Base-by-base conservation (phyloP, 2,888 invertebrate genomes). In the Eretmocerus hayati region DNA sequence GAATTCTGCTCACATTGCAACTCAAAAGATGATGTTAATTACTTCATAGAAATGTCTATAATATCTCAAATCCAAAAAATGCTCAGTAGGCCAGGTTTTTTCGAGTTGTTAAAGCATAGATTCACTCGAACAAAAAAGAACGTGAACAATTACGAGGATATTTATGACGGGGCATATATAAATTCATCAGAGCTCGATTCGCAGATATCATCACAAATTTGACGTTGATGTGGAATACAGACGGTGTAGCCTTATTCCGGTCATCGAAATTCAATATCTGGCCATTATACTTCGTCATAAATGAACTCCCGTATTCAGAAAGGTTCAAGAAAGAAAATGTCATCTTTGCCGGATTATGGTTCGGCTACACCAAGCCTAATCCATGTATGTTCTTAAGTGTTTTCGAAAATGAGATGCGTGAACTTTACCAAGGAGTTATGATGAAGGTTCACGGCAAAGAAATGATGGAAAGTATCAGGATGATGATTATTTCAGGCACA, bases 181-280 rank as follows among this genome's bases (percentile, higher is more conserved):
- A 23, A 4, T n/a, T n/a, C n/a, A n/a, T n/a, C n/a, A n/a, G n/a
- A n/a, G n/a, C n/a, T n/a, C n/a, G n/a, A n/a, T n/a, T n/a, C n/a
- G n/a, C n/a, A n/a, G n/a, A n/a, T n/a, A n/a, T n/a, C n/a, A n/a
- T n/a, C n/a, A n/a, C n/a, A n/a, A 43, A 43, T 43, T n/a, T 43
- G 5, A 5, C n/a, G 8, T 33, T 43, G 6, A 43, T 31, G n/a
- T 43, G 35, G 35, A 22, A 42, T 18, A 32, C 33, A 11, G 42
- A 43, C n/a, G 42, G 42, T 11, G 35, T 35, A 5, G 13, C 16
- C 5, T 35, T 35, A 11, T 43, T 21, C 16, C 30, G 31, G 15
- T 38, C 30, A 11, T 38, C 45, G 4, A 38, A 45, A 45, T 45
- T 45, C 21, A 20, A 31, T 19, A 38, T 45, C n/a, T 45, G 37